Evolutionary conservation across 1,140 invertebrate species (phyloP).

Genomic region (Wiebesia pumilae): DNA sequence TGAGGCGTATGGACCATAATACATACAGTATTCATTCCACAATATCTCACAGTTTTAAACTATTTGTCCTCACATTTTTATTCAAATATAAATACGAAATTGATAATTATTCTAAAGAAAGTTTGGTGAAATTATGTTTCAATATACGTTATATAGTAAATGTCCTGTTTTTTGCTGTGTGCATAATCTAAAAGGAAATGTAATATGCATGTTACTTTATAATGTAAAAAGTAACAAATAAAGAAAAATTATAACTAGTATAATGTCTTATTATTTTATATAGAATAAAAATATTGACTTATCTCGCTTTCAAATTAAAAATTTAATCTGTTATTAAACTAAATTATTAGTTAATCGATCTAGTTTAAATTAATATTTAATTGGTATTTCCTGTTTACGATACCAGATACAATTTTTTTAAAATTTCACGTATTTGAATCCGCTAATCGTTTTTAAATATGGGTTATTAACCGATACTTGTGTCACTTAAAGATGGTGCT

Average conservation of each 20-base stretch:
- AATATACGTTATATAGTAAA: slow-evolving; percentile 42
- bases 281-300: no score
- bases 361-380: no score
- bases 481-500: no score
- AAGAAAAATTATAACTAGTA: slow-evolving; percentile 5
- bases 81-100: slow-evolving; percentile 23
- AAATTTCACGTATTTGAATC: no score
- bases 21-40: slow-evolving; percentile 54
- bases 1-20: slow-evolving; percentile 53
- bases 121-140: slow-evolving; percentile 23
- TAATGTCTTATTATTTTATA: background rate
- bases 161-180: slow-evolving; percentile 30
- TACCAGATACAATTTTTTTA: no score
- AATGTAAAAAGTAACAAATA: slow-evolving; percentile 31
- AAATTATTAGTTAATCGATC: no score
- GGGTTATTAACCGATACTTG: no score
- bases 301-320: no score
- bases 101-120: slow-evolving; percentile 31
- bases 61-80: slow-evolving; percentile 42
- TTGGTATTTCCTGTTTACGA: no score
- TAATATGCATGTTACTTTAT: slow-evolving; percentile 30
- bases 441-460: no score
- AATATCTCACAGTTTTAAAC: slow-evolving; percentile 44
- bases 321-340: no score
- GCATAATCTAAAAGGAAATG: slow-evolving; percentile 38